phyloP scores from a whole-genome alignment of 2,797 vertebrate species.

The Myotis vivesi region DNA sequence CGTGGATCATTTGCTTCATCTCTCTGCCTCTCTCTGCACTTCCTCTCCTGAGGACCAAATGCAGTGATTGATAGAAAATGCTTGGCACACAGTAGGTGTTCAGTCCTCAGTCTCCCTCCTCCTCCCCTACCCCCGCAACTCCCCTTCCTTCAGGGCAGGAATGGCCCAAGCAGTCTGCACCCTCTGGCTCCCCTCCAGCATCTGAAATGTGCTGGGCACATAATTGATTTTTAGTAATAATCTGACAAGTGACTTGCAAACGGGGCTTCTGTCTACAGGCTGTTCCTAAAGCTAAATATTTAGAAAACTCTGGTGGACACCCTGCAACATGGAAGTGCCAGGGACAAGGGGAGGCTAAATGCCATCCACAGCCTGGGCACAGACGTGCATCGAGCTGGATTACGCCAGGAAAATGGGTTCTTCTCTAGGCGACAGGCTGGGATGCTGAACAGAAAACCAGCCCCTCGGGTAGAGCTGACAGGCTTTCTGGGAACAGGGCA shows the following conservation, averaged over 20 bases:
- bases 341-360: not conserved
- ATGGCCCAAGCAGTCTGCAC: not conserved
- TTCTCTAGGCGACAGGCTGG: not conserved
- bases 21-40: not conserved
- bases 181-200: not conserved
- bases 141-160: not conserved
- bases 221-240: not conserved
- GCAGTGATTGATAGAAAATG: not conserved
- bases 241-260: not conserved
- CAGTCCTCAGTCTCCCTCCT: not conserved
- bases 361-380: not conserved
- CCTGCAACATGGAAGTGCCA: not conserved
- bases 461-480: not conserved
- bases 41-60: not conserved
- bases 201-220: not conserved
- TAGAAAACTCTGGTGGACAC: not conserved
- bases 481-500: not conserved
- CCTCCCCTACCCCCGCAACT: too few relatives aligned
- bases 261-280: not conserved
- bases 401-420: not conserved
- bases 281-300: not conserved
- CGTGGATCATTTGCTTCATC: not conserved
- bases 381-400: not conserved
- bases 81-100: not conserved
- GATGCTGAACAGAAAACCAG: not conserved